phyloP scores from a whole-genome alignment of 2,888 invertebrate species.

The Drosophila merina region DNA sequence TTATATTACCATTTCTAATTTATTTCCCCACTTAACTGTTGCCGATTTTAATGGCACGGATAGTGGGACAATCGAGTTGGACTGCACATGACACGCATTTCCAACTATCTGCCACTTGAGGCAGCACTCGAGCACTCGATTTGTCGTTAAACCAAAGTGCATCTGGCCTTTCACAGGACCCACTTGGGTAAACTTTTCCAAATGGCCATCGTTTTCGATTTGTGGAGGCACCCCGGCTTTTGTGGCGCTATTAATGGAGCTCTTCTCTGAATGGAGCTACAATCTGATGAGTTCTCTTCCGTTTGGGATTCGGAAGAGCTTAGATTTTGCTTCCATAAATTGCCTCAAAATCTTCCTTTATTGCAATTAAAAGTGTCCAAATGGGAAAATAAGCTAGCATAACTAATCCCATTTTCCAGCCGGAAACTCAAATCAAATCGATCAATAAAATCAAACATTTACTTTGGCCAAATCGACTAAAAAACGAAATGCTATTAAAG shows the following conservation, averaged over 20 bases:
- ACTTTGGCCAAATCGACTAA: slow-evolving; percentile 29
- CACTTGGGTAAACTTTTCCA: slow-evolving; percentile 19
- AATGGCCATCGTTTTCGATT: slow-evolving; percentile 35
- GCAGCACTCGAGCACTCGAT: slow-evolving; percentile 8
- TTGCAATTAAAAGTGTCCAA: slow-evolving; percentile 5
- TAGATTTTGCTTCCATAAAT: not conserved
- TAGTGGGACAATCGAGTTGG: slow-evolving; percentile 18
- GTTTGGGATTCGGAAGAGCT: not conserved
- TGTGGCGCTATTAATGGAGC: slow-evolving; percentile 25
- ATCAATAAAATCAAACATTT: slow-evolving; percentile 27
- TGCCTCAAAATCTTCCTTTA: not conserved
- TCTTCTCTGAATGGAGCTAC: slow-evolving; percentile 15
- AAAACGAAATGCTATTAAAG: slow-evolving; percentile 31
- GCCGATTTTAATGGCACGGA: slow-evolving; percentile 58
- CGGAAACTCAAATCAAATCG: slow-evolving; percentile 19
- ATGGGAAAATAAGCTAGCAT: slow-evolving; percentile 21
- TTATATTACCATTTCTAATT: slow-evolving; percentile 78
- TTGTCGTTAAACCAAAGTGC: slow-evolving; percentile 23
- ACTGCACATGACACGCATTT: not conserved
- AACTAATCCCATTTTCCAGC: not conserved
- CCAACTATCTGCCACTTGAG: slow-evolving; percentile 3
- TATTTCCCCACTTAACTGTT: slow-evolving; percentile 72
- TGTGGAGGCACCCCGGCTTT: slow-evolving; percentile 22
- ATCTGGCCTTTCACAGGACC: not conserved
- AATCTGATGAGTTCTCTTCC: slow-evolving; percentile 14